Conservation (phyloP, 2,113 vertebrate genomes). For the Pycnonotus jocosus region DNA sequence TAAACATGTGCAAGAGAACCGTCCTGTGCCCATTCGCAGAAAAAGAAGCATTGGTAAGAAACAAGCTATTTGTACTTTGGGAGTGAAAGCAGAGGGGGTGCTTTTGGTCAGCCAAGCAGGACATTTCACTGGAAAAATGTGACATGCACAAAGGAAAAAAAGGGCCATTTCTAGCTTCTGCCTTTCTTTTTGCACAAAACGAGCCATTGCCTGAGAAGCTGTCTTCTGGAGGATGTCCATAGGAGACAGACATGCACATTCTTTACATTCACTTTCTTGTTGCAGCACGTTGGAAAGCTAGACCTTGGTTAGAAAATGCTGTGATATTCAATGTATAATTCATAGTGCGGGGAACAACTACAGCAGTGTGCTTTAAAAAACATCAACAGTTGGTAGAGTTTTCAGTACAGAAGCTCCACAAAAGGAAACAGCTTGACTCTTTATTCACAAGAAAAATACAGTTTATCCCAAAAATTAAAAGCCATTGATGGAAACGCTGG, state of each 20-base stretch:
- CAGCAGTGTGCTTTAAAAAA: conserved; percentile 20
- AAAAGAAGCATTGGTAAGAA: conserved; percentile 93
- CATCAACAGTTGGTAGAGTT: conserved; percentile 60
- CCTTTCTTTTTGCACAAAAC: neutral
- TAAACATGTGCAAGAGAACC: conserved; percentile 82
- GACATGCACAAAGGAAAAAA: neutral
- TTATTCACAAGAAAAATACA: conserved; percentile 38
- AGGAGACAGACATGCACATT: conserved; percentile 73
- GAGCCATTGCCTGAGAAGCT: conserved; percentile 11
- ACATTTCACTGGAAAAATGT: conserved; percentile 16
- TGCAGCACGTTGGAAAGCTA: conserved; percentile 73
- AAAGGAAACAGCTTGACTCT: conserved; percentile 59
- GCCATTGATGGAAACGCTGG: neutral
- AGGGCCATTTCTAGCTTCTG: conserved; percentile 23
- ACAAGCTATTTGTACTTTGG: neutral
- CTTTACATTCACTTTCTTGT: conserved; percentile 88
- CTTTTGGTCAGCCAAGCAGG: conserved; percentile 19
- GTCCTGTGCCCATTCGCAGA: conserved; percentile 83
- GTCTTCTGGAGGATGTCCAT: conserved; percentile 60
- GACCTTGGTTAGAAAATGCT: conserved; percentile 47
- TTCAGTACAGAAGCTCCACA: conserved; percentile 61
- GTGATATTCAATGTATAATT: conserved; percentile 50
- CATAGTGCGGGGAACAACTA: conserved; percentile 16
- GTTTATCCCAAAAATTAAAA: conserved; percentile 47
- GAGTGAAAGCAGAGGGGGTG: neutral